Conservation (phyloP, 2,888 invertebrate genomes). For the Lasioglossum morio region DNA sequence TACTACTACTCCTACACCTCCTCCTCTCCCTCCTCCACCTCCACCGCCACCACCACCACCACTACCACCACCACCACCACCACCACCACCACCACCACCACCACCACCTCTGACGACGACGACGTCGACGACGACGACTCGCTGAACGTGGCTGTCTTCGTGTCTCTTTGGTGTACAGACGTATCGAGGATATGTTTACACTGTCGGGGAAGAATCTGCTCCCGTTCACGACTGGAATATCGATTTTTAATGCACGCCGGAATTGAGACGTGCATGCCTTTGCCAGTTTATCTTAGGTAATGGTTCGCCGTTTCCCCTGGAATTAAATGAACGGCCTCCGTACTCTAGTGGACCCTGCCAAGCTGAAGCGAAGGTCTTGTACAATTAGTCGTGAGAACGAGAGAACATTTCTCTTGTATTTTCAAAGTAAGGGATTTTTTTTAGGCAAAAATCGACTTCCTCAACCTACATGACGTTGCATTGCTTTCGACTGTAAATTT, state of each 20-base stretch:
- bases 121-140: slow-evolving; percentile 4
- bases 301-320: background rate
- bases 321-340: background rate
- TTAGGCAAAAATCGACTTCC: background rate
- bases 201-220: slow-evolving; percentile 60
- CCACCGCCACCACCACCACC: background rate
- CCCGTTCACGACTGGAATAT: slow-evolving; percentile 54
- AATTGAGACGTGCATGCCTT: slow-evolving; percentile 63
- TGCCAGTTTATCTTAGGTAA: slow-evolving; percentile 45
- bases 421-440: background rate
- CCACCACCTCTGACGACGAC: background rate
- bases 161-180: slow-evolving; percentile 54
- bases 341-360: background rate
- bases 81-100: background rate
- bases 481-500: no score
- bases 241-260: slow-evolving; percentile 63
- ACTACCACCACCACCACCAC: background rate
- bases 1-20: slow-evolving; percentile 44
- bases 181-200: slow-evolving; percentile 69
- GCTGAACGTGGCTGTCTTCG: slow-evolving; percentile 34
- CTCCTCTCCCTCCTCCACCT: background rate
- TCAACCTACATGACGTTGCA: no score
- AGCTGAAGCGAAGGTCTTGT: no score
- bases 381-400: background rate
- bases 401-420: background rate